These are phyloP conservation scores for Eupithecia inturbata DNA, from an alignment of 2,888 invertebrate species.

Conservation along the genomic window DNA sequence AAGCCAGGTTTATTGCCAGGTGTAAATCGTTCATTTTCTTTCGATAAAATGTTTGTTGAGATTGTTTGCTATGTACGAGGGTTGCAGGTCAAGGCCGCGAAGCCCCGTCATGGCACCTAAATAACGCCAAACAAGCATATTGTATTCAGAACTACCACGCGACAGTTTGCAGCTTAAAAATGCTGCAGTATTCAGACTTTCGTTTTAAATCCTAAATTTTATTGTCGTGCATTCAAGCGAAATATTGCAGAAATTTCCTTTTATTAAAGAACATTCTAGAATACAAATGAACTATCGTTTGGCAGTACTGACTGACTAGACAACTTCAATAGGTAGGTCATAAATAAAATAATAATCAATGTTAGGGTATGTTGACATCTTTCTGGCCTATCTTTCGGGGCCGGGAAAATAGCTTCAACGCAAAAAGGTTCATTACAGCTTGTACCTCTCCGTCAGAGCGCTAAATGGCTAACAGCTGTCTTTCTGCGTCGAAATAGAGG, in stretches of 20 bases:
- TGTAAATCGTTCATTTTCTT: conserved; percentile 19
- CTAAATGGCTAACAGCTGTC: no score
- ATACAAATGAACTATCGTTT: neutral
- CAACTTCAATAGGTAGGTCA: neutral
- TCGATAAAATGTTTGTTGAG: conserved; percentile 37
- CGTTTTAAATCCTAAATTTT: conserved; percentile 31
- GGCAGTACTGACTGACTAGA: neutral
- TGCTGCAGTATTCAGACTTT: conserved; percentile 34
- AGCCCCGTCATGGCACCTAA: conserved; percentile 48
- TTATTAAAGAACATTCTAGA: neutral
- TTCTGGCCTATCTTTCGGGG: no score
- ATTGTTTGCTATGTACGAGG: conserved; percentile 42
- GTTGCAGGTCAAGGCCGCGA: conserved; percentile 54
- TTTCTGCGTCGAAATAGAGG: no score
- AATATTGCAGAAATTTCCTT: conserved; percentile 21
- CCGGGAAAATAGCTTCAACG: no score
- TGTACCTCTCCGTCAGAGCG: no score
- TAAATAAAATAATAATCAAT: no score
- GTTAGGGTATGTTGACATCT: no score
- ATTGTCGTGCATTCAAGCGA: conserved; percentile 22
- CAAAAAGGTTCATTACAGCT: no score
- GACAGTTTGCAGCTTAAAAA: conserved; percentile 40
- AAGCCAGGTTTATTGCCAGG: neutral
- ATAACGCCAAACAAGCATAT: conserved; percentile 42
- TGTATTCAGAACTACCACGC: conserved; percentile 45